Evolutionary conservation across 30 jellyfish, hydroid and myxozoan genomes (phyloP).

Genomic region (Turritopsis dohrnii): DNA sequence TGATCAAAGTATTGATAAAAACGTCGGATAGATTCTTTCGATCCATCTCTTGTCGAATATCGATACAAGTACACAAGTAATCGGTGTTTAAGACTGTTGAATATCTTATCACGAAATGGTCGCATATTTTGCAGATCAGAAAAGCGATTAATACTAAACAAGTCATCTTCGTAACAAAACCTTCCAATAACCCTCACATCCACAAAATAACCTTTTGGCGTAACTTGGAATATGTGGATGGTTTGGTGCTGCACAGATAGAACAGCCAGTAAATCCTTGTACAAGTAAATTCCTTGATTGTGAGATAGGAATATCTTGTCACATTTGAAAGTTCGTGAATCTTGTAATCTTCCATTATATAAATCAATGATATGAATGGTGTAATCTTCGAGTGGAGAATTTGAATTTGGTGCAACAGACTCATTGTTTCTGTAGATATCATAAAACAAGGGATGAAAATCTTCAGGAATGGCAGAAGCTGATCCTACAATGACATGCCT

Average conservation of each 20-base stretch:
- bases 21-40: conserved; percentile 75
- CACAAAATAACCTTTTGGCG: conserved; percentile 89
- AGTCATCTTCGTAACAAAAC: conserved; percentile 96
- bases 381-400: conserved; percentile 89
- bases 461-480: conserved; percentile 89
- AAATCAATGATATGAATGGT: conserved; percentile 87
- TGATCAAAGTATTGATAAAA: conserved; percentile 96
- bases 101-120: conserved; percentile 80
- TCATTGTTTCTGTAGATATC: conserved; percentile 91
- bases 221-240: conserved; percentile 88
- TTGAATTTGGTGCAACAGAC: conserved; percentile 80
- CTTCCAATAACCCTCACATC: conserved; percentile 92
- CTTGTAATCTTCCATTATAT: conserved; percentile 61
- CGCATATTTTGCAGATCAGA: conserved; percentile 68
- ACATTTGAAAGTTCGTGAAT: conserved; percentile 74
- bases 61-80: conserved; percentile 63
- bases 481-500: conserved; percentile 95
- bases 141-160: conserved; percentile 53
- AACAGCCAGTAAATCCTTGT: conserved; percentile 82
- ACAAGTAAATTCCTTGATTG: conserved; percentile 90
- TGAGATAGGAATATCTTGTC: conserved; percentile 91
- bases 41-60: conserved; percentile 49
- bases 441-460: conserved; percentile 78
- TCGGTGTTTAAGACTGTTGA: conserved; percentile 92
- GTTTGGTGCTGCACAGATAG: conserved; percentile 98